A percentile compares a stretch with the other conserved stretches of the same genome.
phyloP scores from a whole-genome alignment of 2,113 vertebrate genomes.

The Pseudorectes ferrugineus region DNA sequence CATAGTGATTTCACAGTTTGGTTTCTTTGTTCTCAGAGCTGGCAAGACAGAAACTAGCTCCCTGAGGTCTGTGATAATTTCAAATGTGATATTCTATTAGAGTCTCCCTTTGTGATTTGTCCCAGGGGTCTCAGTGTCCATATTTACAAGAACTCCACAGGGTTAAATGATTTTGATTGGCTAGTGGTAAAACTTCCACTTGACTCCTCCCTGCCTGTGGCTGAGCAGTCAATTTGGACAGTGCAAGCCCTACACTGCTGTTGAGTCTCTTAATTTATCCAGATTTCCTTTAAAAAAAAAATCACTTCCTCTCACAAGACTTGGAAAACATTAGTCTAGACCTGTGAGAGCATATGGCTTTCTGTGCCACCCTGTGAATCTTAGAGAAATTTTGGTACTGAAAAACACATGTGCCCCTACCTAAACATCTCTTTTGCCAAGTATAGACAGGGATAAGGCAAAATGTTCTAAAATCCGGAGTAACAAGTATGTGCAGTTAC shows the following conservation, averaged over 20 bases:
- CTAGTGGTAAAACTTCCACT: background rate
- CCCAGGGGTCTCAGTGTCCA: background rate
- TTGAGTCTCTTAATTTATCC: background rate
- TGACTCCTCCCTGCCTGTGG: background rate
- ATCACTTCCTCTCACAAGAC: background rate
- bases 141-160: background rate
- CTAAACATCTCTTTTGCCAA: background rate
- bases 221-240: background rate
- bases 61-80: background rate
- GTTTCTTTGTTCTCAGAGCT: background rate
- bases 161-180: background rate
- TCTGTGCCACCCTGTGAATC: background rate
- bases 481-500: background rate
- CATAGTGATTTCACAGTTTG: background rate
- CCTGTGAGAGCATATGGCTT: background rate
- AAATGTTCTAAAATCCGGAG: background rate
- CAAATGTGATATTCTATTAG: background rate
- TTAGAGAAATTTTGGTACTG: background rate
- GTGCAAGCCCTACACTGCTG: background rate
- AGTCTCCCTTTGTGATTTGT: background rate
- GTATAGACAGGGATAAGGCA: background rate
- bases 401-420: background rate
- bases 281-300: background rate
- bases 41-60: background rate
- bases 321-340: background rate